phyloP scores from a whole-genome alignment of 1,140 invertebrate genomes.

The Pseudachorutes palmiensis region DNA sequence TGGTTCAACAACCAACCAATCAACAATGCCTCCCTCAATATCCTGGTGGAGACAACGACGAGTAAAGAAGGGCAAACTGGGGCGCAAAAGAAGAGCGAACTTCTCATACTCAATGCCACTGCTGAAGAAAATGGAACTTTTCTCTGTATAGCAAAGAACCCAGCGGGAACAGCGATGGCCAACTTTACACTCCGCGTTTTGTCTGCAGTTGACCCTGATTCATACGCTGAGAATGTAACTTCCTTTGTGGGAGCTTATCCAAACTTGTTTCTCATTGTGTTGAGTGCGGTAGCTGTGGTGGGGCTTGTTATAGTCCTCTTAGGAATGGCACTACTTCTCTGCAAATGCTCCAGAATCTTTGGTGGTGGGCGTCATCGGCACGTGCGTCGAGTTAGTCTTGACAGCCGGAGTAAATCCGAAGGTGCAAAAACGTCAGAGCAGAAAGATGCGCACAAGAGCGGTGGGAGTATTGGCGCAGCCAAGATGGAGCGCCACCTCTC shows the following conservation, averaged over 20 bases:
- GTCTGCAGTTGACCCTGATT: constrained; percentile 56
- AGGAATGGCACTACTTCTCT: constrained; percentile 21
- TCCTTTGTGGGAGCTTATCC: constrained; percentile 54
- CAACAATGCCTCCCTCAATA: constrained; percentile 33
- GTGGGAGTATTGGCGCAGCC: constrained; percentile 19
- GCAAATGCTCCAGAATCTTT: constrained; percentile 33
- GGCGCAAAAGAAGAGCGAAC: constrained; percentile 62
- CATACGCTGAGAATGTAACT: constrained; percentile 42
- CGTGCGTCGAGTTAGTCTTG: neutral
- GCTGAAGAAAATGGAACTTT: constrained; percentile 70
- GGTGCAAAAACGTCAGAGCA: neutral
- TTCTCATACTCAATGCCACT: constrained; percentile 64
- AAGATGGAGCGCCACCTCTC: constrained; percentile 34
- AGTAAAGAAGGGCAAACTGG: constrained; percentile 47
- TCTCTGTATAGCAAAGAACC: constrained; percentile 69
- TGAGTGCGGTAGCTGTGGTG: constrained; percentile 53
- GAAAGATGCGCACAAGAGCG: constrained; percentile 20
- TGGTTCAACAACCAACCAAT: constrained; percentile 56
- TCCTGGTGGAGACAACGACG: constrained; percentile 44
- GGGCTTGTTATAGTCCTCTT: constrained; percentile 48
- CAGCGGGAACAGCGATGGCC: constrained; percentile 61
- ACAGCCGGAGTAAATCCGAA: constrained; percentile 7
- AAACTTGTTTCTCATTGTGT: constrained; percentile 47
- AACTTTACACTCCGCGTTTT: constrained; percentile 69
- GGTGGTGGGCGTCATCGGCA: neutral